phyloP scores from a whole-genome alignment of 2,888 invertebrate genomes.

The Megalurothrips usitatus region DNA sequence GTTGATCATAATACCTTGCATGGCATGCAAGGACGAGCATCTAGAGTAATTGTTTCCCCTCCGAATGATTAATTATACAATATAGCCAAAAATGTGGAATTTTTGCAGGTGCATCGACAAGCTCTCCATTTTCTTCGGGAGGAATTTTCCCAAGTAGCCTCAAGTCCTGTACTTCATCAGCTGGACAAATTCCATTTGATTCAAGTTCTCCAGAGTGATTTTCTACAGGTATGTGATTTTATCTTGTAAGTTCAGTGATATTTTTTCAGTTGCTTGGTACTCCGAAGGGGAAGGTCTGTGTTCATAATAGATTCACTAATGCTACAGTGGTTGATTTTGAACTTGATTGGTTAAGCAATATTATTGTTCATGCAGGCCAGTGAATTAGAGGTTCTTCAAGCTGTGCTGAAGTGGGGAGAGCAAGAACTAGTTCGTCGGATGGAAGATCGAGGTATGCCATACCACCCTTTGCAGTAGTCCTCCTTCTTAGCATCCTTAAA shows the following conservation, averaged over 20 bases:
- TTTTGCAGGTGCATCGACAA: slow-evolving; percentile 54
- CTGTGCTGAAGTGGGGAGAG: slow-evolving; percentile 86
- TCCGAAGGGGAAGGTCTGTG: too few species aligned
- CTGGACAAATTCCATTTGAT: slow-evolving; percentile 69
- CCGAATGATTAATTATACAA: not conserved
- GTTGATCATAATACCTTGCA: not conserved
- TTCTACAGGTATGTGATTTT: slow-evolving; percentile 73
- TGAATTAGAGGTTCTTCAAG: slow-evolving; percentile 82
- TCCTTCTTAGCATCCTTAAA: not conserved
- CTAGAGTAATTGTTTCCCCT: not conserved
- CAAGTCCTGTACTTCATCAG: slow-evolving; percentile 69
- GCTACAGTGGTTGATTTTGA: too few species aligned
- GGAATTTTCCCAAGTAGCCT: slow-evolving; percentile 77
- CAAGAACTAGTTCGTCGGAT: slow-evolving; percentile 74
- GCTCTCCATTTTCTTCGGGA: slow-evolving; percentile 88
- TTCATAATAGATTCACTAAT: too few species aligned
- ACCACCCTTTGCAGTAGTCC: slow-evolving; percentile 20
- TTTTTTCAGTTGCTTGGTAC: too few species aligned
- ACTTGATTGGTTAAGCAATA: slow-evolving; percentile 29
- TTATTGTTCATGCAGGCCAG: slow-evolving; percentile 60
- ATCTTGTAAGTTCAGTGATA: not conserved
- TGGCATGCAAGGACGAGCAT: too few species aligned
- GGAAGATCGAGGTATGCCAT: slow-evolving; percentile 65
- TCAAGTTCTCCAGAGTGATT: slow-evolving; percentile 58
- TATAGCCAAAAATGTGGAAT: not conserved